Evolutionary conservation across 92 coral and sea anemone species (phyloP).

Genomic region (Meandrina meandrites): DNA sequence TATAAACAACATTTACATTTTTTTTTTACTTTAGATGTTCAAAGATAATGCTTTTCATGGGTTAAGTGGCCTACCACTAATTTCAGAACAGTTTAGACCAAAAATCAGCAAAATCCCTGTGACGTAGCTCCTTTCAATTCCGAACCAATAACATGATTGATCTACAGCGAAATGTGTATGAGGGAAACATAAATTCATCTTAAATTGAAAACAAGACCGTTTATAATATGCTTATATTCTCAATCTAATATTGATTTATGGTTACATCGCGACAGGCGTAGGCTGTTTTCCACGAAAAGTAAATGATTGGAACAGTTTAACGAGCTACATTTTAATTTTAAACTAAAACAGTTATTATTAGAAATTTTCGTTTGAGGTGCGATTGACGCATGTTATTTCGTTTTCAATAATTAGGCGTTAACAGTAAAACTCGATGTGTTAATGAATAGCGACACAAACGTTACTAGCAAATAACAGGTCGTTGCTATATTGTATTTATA

Average conservation of each 20-base stretch:
- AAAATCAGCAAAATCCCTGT: too few relatives aligned
- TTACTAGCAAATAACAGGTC: not conserved
- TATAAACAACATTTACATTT: too few relatives aligned
- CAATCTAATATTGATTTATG: not conserved
- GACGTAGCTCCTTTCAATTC: too few relatives aligned
- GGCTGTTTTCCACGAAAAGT: not conserved
- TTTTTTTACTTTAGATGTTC: too few relatives aligned
- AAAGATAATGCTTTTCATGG: too few relatives aligned
- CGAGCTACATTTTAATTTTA: not conserved
- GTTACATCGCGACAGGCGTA: not conserved
- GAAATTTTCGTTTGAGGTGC: not conserved
- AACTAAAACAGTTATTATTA: not conserved
- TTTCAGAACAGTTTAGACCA: too few relatives aligned
- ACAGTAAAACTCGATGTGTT: not conserved
- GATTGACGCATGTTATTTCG: not conserved
- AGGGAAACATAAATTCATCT: not conserved
- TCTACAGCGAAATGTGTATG: not conserved
- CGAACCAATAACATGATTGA: not conserved
- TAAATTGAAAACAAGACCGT: not conserved
- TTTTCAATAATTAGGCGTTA: not conserved
- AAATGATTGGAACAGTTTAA: not conserved
- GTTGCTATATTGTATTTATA: too few relatives aligned
- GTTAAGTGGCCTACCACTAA: too few relatives aligned
- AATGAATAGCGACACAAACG: not conserved
- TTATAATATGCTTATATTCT: not conserved